Conservation (phyloP, 2,113 vertebrate species). For the Gopherus evgoodei region DNA sequence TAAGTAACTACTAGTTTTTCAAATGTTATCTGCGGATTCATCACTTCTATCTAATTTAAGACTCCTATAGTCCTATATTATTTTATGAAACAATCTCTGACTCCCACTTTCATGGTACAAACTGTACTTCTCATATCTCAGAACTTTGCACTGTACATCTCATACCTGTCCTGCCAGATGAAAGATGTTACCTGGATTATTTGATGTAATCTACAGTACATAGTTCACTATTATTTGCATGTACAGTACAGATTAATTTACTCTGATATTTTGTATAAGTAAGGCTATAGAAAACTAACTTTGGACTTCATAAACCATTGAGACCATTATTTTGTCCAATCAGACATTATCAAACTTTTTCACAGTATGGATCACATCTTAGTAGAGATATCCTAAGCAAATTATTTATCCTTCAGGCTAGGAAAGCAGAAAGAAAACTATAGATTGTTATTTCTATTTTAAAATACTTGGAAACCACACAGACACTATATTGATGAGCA, state of each 20-base stretch:
- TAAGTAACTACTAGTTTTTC: background rate
- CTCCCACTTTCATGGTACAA: background rate
- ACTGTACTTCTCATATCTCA: background rate
- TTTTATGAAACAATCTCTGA: background rate
- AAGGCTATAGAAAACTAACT: background rate
- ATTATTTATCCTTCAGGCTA: background rate
- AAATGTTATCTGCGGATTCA: background rate
- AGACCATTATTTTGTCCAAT: background rate
- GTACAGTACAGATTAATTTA: background rate
- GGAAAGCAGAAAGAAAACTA: background rate
- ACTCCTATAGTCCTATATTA: background rate
- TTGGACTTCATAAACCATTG: background rate
- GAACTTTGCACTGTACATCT: background rate
- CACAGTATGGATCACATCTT: background rate
- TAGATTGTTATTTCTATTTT: background rate
- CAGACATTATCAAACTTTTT: background rate
- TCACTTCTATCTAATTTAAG: background rate
- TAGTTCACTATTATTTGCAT: background rate
- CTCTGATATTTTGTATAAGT: background rate
- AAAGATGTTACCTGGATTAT: background rate
- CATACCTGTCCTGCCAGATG: background rate
- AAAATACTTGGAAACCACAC: background rate
- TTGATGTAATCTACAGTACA: background rate
- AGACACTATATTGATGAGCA: background rate
- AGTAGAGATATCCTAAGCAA: background rate